Evolutionary conservation across 2,797 vertebrate species (phyloP).

Genomic region (Oryzias dopingdopingensis): DNA sequence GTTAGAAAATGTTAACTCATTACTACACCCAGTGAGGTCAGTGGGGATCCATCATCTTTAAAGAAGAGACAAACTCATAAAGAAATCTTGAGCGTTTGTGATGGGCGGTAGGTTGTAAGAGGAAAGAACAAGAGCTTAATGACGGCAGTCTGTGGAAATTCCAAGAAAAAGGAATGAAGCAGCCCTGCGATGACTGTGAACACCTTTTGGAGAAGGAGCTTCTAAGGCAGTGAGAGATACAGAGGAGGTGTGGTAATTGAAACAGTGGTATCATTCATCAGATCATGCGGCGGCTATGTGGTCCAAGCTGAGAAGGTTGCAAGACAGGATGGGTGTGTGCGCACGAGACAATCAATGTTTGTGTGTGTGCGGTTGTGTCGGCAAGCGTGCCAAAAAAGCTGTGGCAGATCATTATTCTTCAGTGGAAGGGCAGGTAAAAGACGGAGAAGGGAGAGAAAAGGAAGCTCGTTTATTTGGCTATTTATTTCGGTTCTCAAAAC

Average conservation of each 20-base stretch:
- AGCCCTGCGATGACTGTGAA: too few species aligned
- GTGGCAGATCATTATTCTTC: constrained; percentile 56
- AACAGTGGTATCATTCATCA: constrained; percentile 50
- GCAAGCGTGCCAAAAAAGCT: constrained; percentile 43
- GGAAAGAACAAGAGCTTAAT: too few species aligned
- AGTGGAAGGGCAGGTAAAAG: constrained; percentile 34
- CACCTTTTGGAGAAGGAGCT: constrained; percentile 2
- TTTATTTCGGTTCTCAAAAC: constrained; percentile 47
- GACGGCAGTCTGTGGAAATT: too few species aligned
- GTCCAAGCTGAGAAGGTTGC: constrained; percentile 17
- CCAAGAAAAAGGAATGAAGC: too few species aligned
- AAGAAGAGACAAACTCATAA: too few species aligned
- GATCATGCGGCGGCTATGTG: constrained; percentile 36
- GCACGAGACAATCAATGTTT: neutral
- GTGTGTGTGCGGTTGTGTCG: constrained; percentile 27
- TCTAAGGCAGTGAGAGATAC: constrained; percentile 22
- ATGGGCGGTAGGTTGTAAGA: too few species aligned
- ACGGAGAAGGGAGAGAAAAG: constrained; percentile 43
- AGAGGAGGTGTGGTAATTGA: constrained; percentile 51
- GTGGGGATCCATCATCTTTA: too few species aligned
- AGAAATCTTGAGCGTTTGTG: too few species aligned
- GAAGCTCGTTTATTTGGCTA: constrained; percentile 59
- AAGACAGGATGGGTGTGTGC: neutral
- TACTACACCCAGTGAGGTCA: too few species aligned
- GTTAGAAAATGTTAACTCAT: too few species aligned